Evolutionary conservation across 2,888 invertebrate species (phyloP), one percentile per base, ranked within the genome.

Genomic region (Endomychus coccineus): DNA sequence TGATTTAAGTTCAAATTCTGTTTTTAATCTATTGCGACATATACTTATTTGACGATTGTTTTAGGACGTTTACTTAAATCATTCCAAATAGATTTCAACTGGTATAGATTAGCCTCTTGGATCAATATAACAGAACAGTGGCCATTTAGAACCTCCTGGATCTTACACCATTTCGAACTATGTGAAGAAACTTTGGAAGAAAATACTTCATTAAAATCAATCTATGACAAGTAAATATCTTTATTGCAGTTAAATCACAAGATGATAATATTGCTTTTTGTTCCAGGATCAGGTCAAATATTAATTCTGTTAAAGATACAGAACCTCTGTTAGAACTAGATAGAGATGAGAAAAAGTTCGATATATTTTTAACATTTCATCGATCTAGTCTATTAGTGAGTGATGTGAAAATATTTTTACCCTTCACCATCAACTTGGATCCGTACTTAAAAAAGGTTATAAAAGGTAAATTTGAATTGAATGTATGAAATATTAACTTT

Each of bases 111-210:
- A 52, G 95, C 95, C 43, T 89, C 91, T 39, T 97, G 97, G 97
- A 88, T 97, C 49, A 96, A 97, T 67, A 80, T 98, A 38, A 94
- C 96, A 0, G 98, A 98, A 62, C 97, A 97, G 64, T 98, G 97
- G 97, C 97, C 97, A 0, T 88, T 94, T 67, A 75, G 96, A 36
- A 89, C 95, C 15, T 95, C 96, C 9, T 96, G 96, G 95, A 84
- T 98, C 56, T 92, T 97, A 45, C 79, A 94, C 54, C 86, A 91
- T 63, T 91, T 87, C 61, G 95, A 96, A 64, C 78, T 85, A 38
- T 82, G 79, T 51, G 92, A 95, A 61, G 88, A 91, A 16, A 76
- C 77, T 42, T 74, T 91, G 29, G 92, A 94, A 41, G 94, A 95
- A 62, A 75, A 75, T 42, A 79, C 82, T 27, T 82, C 94, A 3